These are phyloP conservation scores for Ophion costatus DNA, from an alignment of 2,888 invertebrate species.

Conservation along the genomic window DNA sequence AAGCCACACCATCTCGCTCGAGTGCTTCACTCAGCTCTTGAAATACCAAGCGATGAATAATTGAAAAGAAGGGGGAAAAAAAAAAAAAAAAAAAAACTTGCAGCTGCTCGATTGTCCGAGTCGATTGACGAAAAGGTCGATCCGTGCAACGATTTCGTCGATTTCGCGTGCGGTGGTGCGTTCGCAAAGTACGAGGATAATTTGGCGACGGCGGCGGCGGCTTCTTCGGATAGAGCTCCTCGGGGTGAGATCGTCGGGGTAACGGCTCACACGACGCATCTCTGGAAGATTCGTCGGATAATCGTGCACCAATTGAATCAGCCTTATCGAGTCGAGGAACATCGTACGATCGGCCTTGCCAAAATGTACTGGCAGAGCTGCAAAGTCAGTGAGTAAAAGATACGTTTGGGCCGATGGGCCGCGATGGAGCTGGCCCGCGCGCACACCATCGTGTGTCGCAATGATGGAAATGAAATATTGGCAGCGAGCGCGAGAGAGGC, in stretches of 20 bases:
- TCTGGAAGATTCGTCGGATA: conserved; percentile 56
- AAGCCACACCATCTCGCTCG: too few species aligned
- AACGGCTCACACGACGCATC: conserved; percentile 55
- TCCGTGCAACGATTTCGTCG: conserved; percentile 68
- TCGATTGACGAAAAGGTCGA: conserved; percentile 62
- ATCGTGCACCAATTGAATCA: conserved; percentile 59
- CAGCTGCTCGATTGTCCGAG: conserved; percentile 63
- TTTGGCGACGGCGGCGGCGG: too few species aligned
- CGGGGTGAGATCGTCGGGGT: conserved; percentile 9
- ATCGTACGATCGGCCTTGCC: conserved; percentile 63
- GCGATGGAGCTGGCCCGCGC: too few species aligned
- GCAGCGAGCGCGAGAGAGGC: conserved; percentile 60
- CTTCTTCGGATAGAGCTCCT: background rate
- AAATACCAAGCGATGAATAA: too few species aligned
- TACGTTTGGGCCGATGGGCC: too few species aligned
- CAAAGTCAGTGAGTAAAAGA: conserved; percentile 60
- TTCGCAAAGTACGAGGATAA: conserved; percentile 59
- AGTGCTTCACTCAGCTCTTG: too few species aligned
- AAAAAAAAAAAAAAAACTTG: too few species aligned
- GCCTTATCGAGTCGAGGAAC: conserved; percentile 55
- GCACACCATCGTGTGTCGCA: too few species aligned
- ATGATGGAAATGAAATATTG: background rate
- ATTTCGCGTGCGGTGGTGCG: conserved; percentile 67
- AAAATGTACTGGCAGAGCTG: conserved; percentile 69
- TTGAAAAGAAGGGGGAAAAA: too few species aligned